Evolutionary conservation across 2,888 invertebrate genomes (phyloP), one percentile per base, ranked within the genome.

Genomic region (Augiades crinisus): DNA sequence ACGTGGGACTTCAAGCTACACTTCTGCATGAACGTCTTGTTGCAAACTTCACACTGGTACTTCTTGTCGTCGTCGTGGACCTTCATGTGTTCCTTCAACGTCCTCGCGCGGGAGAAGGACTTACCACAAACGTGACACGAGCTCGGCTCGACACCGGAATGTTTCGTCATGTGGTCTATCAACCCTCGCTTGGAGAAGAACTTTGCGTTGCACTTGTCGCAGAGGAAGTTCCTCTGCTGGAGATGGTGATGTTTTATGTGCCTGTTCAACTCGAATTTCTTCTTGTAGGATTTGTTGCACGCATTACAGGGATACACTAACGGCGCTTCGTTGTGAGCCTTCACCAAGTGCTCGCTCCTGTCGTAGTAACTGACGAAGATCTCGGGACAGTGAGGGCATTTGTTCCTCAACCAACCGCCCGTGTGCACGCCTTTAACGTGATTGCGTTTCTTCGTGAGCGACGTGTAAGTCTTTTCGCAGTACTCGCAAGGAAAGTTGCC

Each of bases 381-480:
- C 49, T 85, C 72, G 0, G 89, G 84, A 51, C 89, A 89, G 7
- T 88, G 84, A 0, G 84, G 85, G 13, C 81, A 91, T 63, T 83
- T 91, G 76, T 70, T 91, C 61, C 78, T 74, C 57, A 77, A 63
- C 91, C 78, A 91, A 0, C 88, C 91, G 1, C 86, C 81, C 0
- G 75, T 83, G 51, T 89, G 89, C 0, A 88, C 89, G 0, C 89
- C 89, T 49, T 84, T 87, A 7, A 86, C 83, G 56, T 89, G 89
- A 43, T 89, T 86, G 0, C 80, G 64, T 52, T 86, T 88, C 60
- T 89, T 89, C 0, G 81, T 85, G 1, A 87, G 60, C 0, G 91
- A 88, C 2, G 91, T 90, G 65, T 91, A 92, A 6, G 81, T 72
- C 62, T 91, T 91, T 0, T 84, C 88, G 59, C 92, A 92, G 36